These are phyloP conservation scores for Rhegmatorhina hoffmannsi DNA, from an alignment of 2,113 vertebrate species.

Conservation along the genomic window DNA sequence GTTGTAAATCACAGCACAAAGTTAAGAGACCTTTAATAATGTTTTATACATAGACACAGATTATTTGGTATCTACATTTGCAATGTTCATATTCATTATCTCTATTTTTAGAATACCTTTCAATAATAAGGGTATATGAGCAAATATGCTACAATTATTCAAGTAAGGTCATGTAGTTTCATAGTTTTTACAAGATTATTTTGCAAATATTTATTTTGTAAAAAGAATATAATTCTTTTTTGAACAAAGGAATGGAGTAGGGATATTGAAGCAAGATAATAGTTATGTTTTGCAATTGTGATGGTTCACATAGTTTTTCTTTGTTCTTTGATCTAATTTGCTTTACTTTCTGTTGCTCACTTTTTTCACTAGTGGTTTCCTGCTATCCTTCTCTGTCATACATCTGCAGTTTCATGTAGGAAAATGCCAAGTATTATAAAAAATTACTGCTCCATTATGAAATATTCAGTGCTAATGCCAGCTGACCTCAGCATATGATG, in stretches of 20 bases:
- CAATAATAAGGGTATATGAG: neutral
- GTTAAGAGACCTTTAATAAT: neutral
- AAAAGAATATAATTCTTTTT: neutral
- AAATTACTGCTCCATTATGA: neutral
- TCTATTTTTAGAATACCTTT: neutral
- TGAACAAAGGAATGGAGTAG: neutral
- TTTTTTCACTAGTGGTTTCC: neutral
- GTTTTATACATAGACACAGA: neutral
- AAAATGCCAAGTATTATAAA: neutral
- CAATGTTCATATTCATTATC: neutral
- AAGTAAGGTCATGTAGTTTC: neutral
- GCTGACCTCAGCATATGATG: neutral
- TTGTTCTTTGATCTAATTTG: neutral
- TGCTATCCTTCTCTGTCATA: neutral
- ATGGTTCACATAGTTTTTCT: neutral
- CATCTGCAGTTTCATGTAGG: neutral
- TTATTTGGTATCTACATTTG: neutral
- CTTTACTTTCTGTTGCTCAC: neutral
- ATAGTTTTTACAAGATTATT: neutral
- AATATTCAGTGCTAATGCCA: neutral
- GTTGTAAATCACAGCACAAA: neutral
- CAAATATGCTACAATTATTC: neutral
- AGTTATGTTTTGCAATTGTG: neutral
- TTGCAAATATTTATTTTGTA: neutral
- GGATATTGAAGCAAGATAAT: neutral